Evolutionary conservation across 2,113 vertebrate genomes (phyloP).

Genomic region (Proterorhinus semilunaris): DNA sequence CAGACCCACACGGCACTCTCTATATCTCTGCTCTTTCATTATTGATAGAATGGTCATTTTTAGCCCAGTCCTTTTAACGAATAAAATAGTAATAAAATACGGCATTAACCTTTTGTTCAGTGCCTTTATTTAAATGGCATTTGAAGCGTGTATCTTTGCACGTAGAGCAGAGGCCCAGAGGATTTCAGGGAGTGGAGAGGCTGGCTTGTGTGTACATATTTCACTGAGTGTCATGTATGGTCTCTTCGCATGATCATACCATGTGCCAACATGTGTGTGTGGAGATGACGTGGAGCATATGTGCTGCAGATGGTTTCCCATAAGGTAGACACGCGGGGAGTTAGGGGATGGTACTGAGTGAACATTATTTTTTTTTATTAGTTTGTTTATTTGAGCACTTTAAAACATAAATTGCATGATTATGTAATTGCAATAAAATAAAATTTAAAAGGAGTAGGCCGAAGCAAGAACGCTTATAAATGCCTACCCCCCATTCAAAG

Average conservation of each 20-base stretch:
- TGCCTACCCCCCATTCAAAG: too few relatives aligned
- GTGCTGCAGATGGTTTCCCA: neutral
- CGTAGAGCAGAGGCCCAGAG: conserved; percentile 31
- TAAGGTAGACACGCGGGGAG: neutral
- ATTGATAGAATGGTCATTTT: conserved; percentile 74
- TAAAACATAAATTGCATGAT: too few relatives aligned
- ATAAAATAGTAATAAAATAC: conserved; percentile 79
- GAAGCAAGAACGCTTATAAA: too few relatives aligned
- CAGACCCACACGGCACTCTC: conserved; percentile 59
- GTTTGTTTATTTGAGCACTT: too few relatives aligned
- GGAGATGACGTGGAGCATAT: conserved; percentile 10
- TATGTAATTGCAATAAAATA: too few relatives aligned
- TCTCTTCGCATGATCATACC: conserved; percentile 19
- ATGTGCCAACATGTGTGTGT: neutral
- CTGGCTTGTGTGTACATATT: conserved; percentile 31
- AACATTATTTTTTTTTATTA: too few relatives aligned
- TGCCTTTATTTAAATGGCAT: conserved; percentile 54
- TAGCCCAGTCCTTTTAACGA: conserved; percentile 76
- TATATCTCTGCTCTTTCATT: conserved; percentile 68
- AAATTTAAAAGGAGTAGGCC: too few relatives aligned
- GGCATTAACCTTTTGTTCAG: conserved; percentile 61
- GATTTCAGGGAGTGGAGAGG: conserved; percentile 19
- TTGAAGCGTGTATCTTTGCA: conserved; percentile 37
- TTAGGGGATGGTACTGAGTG: neutral
- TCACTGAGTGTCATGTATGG: conserved; percentile 33